Evolutionary conservation across 1,140 invertebrate genomes (phyloP).

Genomic region (Penaeus chinensis): DNA sequence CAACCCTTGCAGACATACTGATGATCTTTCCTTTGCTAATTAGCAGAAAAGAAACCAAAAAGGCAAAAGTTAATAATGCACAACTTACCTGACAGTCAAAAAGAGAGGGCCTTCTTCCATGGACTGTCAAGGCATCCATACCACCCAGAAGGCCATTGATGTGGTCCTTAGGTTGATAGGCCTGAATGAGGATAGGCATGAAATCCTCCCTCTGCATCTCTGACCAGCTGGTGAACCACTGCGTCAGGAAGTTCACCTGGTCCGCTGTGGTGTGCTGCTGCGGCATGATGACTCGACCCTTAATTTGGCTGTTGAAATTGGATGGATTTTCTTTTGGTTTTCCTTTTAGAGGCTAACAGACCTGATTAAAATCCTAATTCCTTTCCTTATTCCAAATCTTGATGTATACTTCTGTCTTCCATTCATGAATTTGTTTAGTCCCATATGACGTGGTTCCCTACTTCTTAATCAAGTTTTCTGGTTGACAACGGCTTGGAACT

Average conservation of each 20-base stretch:
- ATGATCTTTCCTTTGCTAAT: too few relatives aligned
- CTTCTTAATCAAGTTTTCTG: constrained; percentile 21
- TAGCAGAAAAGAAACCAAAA: too few relatives aligned
- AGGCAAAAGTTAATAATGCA: neutral
- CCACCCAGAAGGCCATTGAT: constrained; percentile 62
- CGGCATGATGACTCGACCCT: constrained; percentile 38
- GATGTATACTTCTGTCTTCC: neutral
- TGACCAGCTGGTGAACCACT: constrained; percentile 63
- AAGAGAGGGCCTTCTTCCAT: constrained; percentile 57
- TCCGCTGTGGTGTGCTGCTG: constrained; percentile 55
- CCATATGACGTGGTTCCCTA: neutral
- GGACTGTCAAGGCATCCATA: constrained; percentile 35
- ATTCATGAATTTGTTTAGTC: neutral
- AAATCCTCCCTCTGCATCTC: constrained; percentile 64
- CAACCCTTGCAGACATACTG: too few relatives aligned
- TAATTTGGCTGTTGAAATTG: neutral
- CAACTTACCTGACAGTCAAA: constrained; percentile 60
- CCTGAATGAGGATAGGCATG: constrained; percentile 60
- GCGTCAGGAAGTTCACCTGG: constrained; percentile 60
- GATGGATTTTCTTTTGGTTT: neutral
- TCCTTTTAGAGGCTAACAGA: neutral
- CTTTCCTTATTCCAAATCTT: neutral
- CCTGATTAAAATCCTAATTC: neutral
- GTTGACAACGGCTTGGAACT: constrained; percentile 41
- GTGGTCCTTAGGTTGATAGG: constrained; percentile 54